Evolutionary conservation across 2,113 vertebrate species (phyloP).

Genomic region (Prochilodus magdalenae): DNA sequence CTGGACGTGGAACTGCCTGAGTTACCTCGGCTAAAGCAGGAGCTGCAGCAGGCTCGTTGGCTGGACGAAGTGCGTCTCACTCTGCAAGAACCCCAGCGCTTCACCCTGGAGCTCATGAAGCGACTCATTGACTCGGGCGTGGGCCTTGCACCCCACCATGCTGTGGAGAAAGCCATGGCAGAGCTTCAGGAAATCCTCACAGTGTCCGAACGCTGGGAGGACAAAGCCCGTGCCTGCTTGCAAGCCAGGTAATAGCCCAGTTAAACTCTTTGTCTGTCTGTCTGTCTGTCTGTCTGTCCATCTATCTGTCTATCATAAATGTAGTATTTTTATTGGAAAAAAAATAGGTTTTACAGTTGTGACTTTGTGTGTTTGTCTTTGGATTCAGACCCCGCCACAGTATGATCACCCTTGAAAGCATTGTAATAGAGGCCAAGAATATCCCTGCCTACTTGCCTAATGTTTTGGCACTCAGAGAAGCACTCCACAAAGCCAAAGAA

Average conservation of each 20-base stretch:
- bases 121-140: slow-evolving; percentile 95
- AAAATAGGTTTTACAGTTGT: neutral
- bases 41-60: slow-evolving; percentile 96
- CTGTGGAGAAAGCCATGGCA: slow-evolving; percentile 97
- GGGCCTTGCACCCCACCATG: slow-evolving; percentile 93
- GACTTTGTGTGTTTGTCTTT: neutral
- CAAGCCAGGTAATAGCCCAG: slow-evolving; percentile 86
- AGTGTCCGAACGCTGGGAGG: slow-evolving; percentile 96
- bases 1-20: slow-evolving; percentile 96
- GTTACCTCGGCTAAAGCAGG: slow-evolving; percentile 91
- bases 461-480: slow-evolving; percentile 90
- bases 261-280: too few species aligned
- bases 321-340: neutral
- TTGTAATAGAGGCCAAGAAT: slow-evolving; percentile 92
- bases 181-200: slow-evolving; percentile 97
- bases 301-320: too few species aligned
- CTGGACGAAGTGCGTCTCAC: slow-evolving; percentile 95
- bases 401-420: slow-evolving; percentile 89
- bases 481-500: slow-evolving; percentile 93
- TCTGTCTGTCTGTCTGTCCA: too few species aligned
- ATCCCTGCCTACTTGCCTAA: slow-evolving; percentile 97
- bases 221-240: slow-evolving; percentile 93
- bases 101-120: slow-evolving; percentile 97
- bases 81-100: slow-evolving; percentile 89
- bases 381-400: slow-evolving; percentile 89